A percentile compares a stretch with the other conserved stretches of the same genome.
Conservation (phyloP, 2,888 invertebrate genomes). For the Spisula subtruncata region DNA sequence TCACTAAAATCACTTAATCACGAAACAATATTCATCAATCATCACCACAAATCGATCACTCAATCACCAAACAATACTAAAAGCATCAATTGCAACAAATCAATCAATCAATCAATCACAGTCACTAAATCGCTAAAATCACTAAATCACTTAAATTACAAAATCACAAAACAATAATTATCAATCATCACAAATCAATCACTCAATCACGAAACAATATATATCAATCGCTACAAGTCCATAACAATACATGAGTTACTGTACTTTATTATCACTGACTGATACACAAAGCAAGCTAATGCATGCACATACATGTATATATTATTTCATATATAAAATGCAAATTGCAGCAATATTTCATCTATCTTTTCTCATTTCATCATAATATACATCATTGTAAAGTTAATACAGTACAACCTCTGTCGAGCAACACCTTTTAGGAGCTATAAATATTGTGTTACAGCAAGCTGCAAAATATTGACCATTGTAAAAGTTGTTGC, state of each 20-base stretch:
- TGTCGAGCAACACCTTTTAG: too few species aligned
- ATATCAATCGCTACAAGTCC: neutral
- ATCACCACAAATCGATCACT: neutral
- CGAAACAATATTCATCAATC: slow-evolving; percentile 1
- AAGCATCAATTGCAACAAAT: neutral
- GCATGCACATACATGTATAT: too few species aligned
- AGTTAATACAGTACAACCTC: too few species aligned
- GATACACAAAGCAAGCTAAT: slow-evolving; percentile 7
- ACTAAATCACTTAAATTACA: neutral
- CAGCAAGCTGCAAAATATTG: too few species aligned
- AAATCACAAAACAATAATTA: neutral
- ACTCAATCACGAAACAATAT: slow-evolving; percentile 6
- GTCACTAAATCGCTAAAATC: neutral
- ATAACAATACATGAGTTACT: slow-evolving; percentile 6
- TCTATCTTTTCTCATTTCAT: slow-evolving; percentile 2
- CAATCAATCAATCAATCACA: too few species aligned
- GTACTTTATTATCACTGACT: slow-evolving; percentile 3
- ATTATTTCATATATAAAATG: neutral
- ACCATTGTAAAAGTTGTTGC: too few species aligned
- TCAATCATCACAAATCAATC: slow-evolving; percentile 1
- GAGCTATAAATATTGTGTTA: too few species aligned
- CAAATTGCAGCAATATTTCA: neutral
- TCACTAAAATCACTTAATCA: neutral
- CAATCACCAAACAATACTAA: slow-evolving; percentile 5
- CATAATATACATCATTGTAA: neutral